Base-by-base conservation (phyloP, 2,113 vertebrate species). In the Brachyhypopomus occidentalis region DNA sequence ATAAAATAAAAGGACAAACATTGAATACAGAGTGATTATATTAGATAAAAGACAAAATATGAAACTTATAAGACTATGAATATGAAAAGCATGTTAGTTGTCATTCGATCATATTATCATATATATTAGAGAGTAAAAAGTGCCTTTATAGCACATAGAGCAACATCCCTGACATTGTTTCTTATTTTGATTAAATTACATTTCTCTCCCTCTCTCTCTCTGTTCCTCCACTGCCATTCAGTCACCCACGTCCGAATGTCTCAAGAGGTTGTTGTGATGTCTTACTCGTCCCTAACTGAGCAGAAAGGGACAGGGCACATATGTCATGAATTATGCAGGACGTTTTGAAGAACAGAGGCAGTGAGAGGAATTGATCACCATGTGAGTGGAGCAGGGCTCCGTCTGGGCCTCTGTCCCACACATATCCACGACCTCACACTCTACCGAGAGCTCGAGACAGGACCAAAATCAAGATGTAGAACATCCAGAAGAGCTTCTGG, bases 261-360 rank as follows among this genome's bases (percentile, higher is more conserved):
- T 1, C 45, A 52, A 30, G 34, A 76, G 72, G 72, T 55, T 58
- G 52, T 23, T 12, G n/a, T 70, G 72, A 81, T 75, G 72, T 76
- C 63, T 75, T 59, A 22, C 45, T 75, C 19, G 52, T 58, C 72
- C 80, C 36, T 2, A 48, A 41, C 72, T 58, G 41, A 64, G 72
- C 72, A 75, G 72, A 70, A 81, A 52, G 9, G 72, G 41, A 76
- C 72, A 76, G 72, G 80, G 16, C 20, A 58, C 38, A 76, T 52
- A 76, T 70, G 80, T 81, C 80, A 70, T 52, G 63, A 48, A 17
- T 45, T 30, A 81, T 30, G 45, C 78, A 19, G 69, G 55, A 69
- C 60, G 78, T 7, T 41, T 41, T 52, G 34, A 20, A 52, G 48
- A 67, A 63, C n/a, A 55, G 72, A 58, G 9, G 41, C 41, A 41